Conservation (phyloP, 2,888 invertebrate species). For the Ligdia adustata region DNA sequence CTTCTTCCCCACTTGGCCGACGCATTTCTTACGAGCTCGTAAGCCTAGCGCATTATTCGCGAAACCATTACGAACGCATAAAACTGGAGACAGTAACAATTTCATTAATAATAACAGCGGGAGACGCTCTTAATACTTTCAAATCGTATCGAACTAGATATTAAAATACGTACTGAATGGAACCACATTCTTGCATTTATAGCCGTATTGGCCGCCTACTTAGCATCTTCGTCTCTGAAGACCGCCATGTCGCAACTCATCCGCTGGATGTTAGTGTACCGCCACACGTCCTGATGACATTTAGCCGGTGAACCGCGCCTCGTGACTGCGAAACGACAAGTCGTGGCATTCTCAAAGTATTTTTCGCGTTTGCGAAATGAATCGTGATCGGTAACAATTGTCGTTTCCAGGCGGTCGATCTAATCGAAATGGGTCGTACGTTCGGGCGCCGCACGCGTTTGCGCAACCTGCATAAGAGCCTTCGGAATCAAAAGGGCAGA, state of each 20-base stretch:
- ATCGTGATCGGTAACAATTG: slow-evolving; percentile 79
- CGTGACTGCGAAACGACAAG: slow-evolving; percentile 81
- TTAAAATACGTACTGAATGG: slow-evolving; percentile 17
- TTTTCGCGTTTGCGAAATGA: slow-evolving; percentile 80
- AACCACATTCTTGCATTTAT: slow-evolving; percentile 40
- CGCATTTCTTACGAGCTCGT: slow-evolving; percentile 27
- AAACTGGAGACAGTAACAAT: slow-evolving; percentile 28
- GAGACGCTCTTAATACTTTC: slow-evolving; percentile 30
- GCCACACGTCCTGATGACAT: slow-evolving; percentile 65
- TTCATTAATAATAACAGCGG: slow-evolving; percentile 35
- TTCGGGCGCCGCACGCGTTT: slow-evolving; percentile 49
- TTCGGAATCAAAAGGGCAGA: slow-evolving; percentile 28
- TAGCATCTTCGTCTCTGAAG: slow-evolving; percentile 15
- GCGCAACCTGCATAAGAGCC: slow-evolving; percentile 47
- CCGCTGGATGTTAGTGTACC: slow-evolving; percentile 35
- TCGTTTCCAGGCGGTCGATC: slow-evolving; percentile 60
- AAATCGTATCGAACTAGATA: slow-evolving; percentile 26
- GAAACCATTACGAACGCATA: slow-evolving; percentile 38
- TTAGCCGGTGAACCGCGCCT: slow-evolving; percentile 50
- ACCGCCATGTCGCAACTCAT: slow-evolving; percentile 40
- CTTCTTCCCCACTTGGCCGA: slow-evolving; percentile 50
- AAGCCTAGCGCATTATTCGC: slow-evolving; percentile 26
- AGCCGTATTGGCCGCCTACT: slow-evolving; percentile 25
- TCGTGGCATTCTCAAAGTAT: slow-evolving; percentile 80
- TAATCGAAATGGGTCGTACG: slow-evolving; percentile 68